Evolutionary conservation across 2,888 invertebrate species (phyloP), one percentile per base, ranked within the genome.

Genomic region (Cataglyphis cursor): DNA sequence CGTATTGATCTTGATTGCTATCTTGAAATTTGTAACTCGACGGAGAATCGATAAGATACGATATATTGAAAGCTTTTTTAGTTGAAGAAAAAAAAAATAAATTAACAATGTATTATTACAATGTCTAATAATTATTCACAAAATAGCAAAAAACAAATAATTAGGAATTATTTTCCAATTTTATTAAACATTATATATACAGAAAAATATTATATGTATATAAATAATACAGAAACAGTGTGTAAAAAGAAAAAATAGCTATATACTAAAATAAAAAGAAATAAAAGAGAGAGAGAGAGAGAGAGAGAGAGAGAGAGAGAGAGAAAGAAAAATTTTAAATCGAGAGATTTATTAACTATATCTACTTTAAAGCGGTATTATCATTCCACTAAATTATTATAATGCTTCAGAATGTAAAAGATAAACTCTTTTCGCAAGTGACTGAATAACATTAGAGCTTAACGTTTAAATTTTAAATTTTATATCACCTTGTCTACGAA

Each of bases 1-100:
- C 54, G 24, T 38, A 66, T 76, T 28, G 66, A 65, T 65, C 51
- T 51, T n/a, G 35, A 76, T 51, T 76, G 51, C 3, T 15, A 66
- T 12, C 66, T 66, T 31, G 31, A 64, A 31, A 31, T 15, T 31
- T 9, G 21, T 57, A 28, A 62, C 3, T 15, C 44, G 15, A 0
- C 35, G 18, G 18, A 64, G 48, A 74, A 48, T 48, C 18, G 6
- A 74, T 62, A 21, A 44, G 35, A 57, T 9, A 24, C 10, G 12
- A 15, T 48, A 0, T 1, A n/a, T 15, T 59, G 12, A 24, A 28
- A 15, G 6, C 15, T 61, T 61, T 18, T 31, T 28, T 2, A 61
- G 8, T 18, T 12, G 24, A 15, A 15, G 3, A 9, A 18, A 3
- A 8, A 18, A 3, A 48, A n/a, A 51, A 51, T 48, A 2, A 51